These are phyloP conservation scores for Dolichomitus sp. DNA, from an alignment of 2,888 invertebrate species.

Conservation along the genomic window DNA sequence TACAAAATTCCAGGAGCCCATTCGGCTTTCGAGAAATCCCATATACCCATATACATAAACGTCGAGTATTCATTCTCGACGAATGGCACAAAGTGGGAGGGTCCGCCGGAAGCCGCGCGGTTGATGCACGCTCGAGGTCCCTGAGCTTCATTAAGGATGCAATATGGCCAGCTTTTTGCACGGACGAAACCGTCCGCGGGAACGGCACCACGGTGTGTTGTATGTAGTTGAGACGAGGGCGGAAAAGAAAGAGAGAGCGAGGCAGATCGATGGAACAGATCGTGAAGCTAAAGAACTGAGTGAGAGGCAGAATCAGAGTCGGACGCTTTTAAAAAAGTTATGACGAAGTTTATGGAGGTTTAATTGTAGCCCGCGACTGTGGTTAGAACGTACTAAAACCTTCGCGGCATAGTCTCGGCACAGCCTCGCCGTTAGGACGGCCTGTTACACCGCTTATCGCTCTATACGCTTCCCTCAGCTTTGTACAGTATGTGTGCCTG, in stretches of 20 bases:
- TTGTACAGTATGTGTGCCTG: slow-evolving; percentile 56
- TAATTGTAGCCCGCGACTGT: slow-evolving; percentile 84
- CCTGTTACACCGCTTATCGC: slow-evolving; percentile 62
- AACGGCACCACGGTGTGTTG: slow-evolving; percentile 7
- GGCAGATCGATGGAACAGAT: slow-evolving; percentile 28
- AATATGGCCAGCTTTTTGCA: slow-evolving; percentile 77
- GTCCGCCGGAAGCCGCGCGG: slow-evolving; percentile 75
- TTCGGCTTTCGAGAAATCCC: slow-evolving; percentile 64
- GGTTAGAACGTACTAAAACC: slow-evolving; percentile 84
- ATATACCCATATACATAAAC: slow-evolving; percentile 42
- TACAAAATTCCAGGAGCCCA: slow-evolving; percentile 26
- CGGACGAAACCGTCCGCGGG: slow-evolving; percentile 47
- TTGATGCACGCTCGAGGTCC: slow-evolving; percentile 71
- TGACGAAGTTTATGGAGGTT: slow-evolving; percentile 83
- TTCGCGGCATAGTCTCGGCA: slow-evolving; percentile 70
- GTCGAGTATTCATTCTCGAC: slow-evolving; percentile 54
- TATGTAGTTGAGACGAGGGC: slow-evolving; percentile 25
- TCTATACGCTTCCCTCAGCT: slow-evolving; percentile 50
- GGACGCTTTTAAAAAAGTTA: slow-evolving; percentile 81
- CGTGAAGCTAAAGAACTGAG: slow-evolving; percentile 12
- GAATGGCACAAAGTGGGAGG: slow-evolving; percentile 68
- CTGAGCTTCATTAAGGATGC: slow-evolving; percentile 80
- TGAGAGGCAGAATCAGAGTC: slow-evolving; percentile 52
- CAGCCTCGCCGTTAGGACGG: slow-evolving; percentile 42
- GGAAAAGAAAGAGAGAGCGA: slow-evolving; percentile 38